Evolutionary conservation across 2,797 vertebrate species (phyloP).

Genomic region (Eulemur albifrons): DNA sequence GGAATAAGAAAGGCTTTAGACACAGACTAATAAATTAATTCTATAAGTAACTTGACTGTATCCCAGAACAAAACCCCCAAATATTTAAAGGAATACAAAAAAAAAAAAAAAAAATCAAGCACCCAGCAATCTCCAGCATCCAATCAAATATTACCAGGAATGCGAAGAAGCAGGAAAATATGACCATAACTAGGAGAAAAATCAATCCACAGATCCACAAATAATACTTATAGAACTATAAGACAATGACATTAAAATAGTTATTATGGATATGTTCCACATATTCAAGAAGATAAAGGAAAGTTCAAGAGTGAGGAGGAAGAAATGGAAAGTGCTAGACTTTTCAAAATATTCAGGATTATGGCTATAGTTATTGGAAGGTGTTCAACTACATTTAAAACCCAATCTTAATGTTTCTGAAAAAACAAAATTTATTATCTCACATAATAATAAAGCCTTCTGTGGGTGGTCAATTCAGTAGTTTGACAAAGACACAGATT

Average conservation of each 20-base stretch:
- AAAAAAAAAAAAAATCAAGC: background rate
- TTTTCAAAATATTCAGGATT: background rate
- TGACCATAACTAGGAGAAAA: background rate
- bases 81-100: background rate
- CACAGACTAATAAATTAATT: background rate
- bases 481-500: background rate
- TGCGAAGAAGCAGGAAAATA: background rate
- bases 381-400: background rate
- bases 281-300: background rate
- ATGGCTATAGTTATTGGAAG: background rate
- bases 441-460: background rate
- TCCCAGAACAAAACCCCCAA: background rate
- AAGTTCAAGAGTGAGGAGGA: background rate
- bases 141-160: background rate
- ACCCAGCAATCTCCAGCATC: background rate
- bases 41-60: background rate
- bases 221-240: too few species aligned
- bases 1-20: background rate
- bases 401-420: background rate
- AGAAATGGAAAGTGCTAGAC: background rate
- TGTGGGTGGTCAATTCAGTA: background rate
- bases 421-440: too few species aligned
- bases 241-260: background rate
- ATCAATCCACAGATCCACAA: background rate
- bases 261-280: background rate